Conservation (phyloP, 1,140 invertebrate genomes). For the Drosophila ercepeae region DNA sequence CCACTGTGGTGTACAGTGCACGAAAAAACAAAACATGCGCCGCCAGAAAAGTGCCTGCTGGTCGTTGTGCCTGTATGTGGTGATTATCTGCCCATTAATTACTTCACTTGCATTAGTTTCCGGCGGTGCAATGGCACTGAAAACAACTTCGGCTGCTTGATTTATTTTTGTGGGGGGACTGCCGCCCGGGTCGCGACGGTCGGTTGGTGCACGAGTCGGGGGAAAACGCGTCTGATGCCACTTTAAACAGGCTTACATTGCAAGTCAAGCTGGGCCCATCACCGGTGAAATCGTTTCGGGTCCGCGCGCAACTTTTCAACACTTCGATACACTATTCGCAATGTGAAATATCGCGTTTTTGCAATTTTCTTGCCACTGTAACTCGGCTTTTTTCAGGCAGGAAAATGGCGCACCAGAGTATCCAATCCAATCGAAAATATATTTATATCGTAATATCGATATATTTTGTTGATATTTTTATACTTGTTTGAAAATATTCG, state of each 20-base stretch:
- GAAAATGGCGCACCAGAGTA: constrained; percentile 72
- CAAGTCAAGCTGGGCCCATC: constrained; percentile 17
- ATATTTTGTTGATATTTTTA: not conserved
- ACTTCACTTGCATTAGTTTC: constrained; percentile 51
- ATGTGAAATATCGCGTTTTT: constrained; percentile 62
- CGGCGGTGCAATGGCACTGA: constrained; percentile 46
- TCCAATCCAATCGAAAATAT: constrained; percentile 8
- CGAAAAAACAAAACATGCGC: constrained; percentile 81
- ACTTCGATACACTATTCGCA: constrained; percentile 56
- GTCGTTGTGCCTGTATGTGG: constrained; percentile 20
- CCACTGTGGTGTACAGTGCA: constrained; percentile 74
- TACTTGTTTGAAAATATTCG: too few species aligned
- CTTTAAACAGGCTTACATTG: constrained; percentile 66
- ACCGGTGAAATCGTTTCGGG: constrained; percentile 11
- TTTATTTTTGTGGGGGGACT: constrained; percentile 49
- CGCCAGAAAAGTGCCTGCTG: constrained; percentile 44
- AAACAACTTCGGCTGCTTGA: constrained; percentile 22
- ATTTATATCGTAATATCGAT: not conserved
- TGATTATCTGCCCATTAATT: not conserved
- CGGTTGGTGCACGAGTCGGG: constrained; percentile 41
- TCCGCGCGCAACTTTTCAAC: constrained; percentile 28
- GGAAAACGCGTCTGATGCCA: constrained; percentile 33
- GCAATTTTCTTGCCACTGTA: constrained; percentile 69
- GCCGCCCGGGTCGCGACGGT: constrained; percentile 36
- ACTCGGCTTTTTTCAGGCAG: constrained; percentile 59